Conservation (phyloP, 2,113 vertebrate genomes). For the Phodopus roborovskii region DNA sequence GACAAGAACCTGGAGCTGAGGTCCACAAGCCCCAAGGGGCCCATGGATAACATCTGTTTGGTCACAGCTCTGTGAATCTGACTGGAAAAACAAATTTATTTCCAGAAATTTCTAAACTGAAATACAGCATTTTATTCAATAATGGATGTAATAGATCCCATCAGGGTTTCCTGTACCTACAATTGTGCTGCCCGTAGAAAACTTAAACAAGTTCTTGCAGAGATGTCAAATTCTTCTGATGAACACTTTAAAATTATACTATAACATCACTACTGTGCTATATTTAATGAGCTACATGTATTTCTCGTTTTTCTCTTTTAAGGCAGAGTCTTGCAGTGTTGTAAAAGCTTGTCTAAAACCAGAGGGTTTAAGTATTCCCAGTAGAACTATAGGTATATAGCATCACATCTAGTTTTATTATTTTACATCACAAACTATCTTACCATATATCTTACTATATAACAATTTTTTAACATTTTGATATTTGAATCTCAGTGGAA, state of each 20-base stretch:
- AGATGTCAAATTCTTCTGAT: constrained; percentile 28
- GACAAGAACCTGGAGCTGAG: not conserved
- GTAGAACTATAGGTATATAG: not conserved
- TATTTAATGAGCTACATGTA: constrained; percentile 3
- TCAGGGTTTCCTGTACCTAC: not conserved
- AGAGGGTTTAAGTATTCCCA: not conserved
- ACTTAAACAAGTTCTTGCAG: not conserved
- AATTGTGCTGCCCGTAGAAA: not conserved
- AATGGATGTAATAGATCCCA: not conserved
- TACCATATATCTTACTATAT: not conserved
- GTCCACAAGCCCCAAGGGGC: not conserved
- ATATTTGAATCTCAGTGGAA: constrained; percentile 33
- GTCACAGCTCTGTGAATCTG: not conserved
- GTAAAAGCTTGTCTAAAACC: not conserved
- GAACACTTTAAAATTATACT: constrained; percentile 15
- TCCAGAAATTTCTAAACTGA: constrained; percentile 40
- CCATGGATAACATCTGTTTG: not conserved
- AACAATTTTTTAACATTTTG: not conserved
- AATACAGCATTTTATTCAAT: constrained; percentile 22
- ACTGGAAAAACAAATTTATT: not conserved
- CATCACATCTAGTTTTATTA: not conserved
- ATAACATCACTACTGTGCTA: not conserved
- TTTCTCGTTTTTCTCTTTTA: not conserved
- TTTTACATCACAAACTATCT: constrained; percentile 20
- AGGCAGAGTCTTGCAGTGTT: not conserved